Evolutionary conservation across 2,797 vertebrate species (phyloP), one percentile per base, ranked within the genome.

Genomic region (Crossoptilon crossoptilon): DNA sequence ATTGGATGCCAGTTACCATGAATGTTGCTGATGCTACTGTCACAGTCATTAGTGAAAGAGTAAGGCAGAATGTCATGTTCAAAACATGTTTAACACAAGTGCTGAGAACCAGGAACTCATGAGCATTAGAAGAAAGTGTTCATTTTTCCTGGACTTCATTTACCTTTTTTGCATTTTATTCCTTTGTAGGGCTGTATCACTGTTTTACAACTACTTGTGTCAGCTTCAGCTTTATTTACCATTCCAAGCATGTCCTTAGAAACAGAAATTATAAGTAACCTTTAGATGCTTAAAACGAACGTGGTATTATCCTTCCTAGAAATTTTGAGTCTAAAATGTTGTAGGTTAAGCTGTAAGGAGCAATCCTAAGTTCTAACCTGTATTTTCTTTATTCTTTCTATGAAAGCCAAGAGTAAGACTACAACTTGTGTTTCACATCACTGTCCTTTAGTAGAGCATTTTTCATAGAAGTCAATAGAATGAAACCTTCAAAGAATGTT

Each of bases 1-100:
- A 99, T 72, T 99, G 99, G 99, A 98, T 97, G 2, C 98, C 99
- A 5, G 99, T 99, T 85, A 98, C 98, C 90, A 98, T 99, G 97
- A 99, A 98, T 2, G 99, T 99, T 56, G 99, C 99, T 14, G 99
- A 99, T 84, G 99, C 99, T 79, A 99, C 99, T 3, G 98, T 99
- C 95, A 99, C 99, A 4, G 99, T 99, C 96, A 99, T 99, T 97
- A 99, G 98, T 92, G 99, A 99, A 83, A 98, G 98, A 98, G 99
- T 98, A 96, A 97, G 97, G 44, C 76, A 86, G 49, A 67, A 26
- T 48, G 27, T 33, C 48, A 23, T 62, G 9, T 88, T 78, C 63
- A 53, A 66, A 95, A 64, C 8, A 8, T 1, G 1, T 15, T 35
- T 59, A 58, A 84, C 18, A 0, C 1, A 1, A 84, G 13, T 23